phyloP scores from a whole-genome alignment of 2,797 vertebrate genomes.

The Trichosurus vulpecula region DNA sequence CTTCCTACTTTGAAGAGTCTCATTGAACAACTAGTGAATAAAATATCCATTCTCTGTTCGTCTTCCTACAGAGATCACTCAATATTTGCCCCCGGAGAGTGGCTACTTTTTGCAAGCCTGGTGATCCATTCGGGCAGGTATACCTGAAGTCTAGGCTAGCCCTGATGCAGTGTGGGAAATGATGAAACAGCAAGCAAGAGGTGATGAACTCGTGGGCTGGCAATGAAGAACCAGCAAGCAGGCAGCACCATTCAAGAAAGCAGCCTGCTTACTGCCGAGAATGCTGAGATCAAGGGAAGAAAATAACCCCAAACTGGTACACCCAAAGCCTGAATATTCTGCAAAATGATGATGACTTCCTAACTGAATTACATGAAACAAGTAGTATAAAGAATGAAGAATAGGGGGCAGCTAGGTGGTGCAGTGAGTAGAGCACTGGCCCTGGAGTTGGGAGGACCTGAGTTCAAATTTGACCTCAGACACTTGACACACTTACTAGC shows the following conservation, averaged over 20 bases:
- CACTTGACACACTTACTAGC: too few relatives aligned
- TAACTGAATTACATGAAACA: not conserved
- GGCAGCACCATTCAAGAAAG: not conserved
- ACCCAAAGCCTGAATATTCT: not conserved
- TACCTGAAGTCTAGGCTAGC: not conserved
- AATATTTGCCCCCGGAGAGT: not conserved
- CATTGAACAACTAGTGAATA: not conserved
- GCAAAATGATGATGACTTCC: not conserved
- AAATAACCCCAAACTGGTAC: not conserved
- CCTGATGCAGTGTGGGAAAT: not conserved
- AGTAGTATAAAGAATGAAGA: not conserved
- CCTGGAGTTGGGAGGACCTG: too few relatives aligned
- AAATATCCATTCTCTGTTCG: not conserved
- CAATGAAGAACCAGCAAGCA: not conserved
- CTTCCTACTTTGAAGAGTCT: not conserved
- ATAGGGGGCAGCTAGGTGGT: too few relatives aligned
- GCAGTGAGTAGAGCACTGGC: too few relatives aligned
- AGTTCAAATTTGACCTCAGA: too few relatives aligned
- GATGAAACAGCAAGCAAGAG: not conserved
- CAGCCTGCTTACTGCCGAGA: not conserved
- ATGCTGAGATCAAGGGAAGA: not conserved
- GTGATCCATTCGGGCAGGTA: too few relatives aligned
- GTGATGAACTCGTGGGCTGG: not conserved
- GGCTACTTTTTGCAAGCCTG: not conserved
- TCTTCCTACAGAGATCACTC: too few relatives aligned